phyloP scores from a whole-genome alignment of 2,888 invertebrate genomes.

The Spilosoma lubricipeda region DNA sequence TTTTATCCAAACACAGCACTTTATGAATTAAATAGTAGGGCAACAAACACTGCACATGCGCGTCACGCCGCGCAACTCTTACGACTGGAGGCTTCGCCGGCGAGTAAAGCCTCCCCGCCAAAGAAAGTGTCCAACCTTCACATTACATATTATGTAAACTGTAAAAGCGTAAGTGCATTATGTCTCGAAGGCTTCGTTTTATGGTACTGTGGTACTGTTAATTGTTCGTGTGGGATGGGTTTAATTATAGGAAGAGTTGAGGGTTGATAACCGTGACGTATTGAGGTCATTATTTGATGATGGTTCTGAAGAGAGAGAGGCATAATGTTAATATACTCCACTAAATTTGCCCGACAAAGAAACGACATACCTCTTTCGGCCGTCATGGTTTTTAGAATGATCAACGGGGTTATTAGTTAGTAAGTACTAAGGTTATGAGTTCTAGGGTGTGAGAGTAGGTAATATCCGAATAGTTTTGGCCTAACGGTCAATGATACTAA shows the following conservation, averaged over 20 bases:
- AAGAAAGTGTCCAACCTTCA: slow-evolving; percentile 81
- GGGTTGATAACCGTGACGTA: slow-evolving; percentile 13
- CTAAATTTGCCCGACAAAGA: neutral
- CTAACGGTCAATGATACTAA: too few relatives aligned
- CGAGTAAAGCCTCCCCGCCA: slow-evolving; percentile 74
- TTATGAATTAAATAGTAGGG: slow-evolving; percentile 59
- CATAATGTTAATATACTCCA: neutral
- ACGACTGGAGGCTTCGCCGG: slow-evolving; percentile 69
- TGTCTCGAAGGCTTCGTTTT: slow-evolving; percentile 53
- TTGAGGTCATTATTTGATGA: slow-evolving; percentile 11
- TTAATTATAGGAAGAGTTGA: slow-evolving; percentile 6
- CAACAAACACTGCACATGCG: slow-evolving; percentile 78
- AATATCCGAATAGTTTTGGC: too few relatives aligned
- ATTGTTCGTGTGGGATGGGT: slow-evolving; percentile 20
- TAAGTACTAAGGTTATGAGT: neutral
- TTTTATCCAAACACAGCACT: slow-evolving; percentile 82
- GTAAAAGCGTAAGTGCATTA: slow-evolving; percentile 75
- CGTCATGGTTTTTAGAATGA: too few relatives aligned
- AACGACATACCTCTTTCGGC: neutral
- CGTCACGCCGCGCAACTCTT: slow-evolving; percentile 75
- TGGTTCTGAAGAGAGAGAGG: neutral
- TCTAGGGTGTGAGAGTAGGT: neutral
- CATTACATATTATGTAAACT: slow-evolving; percentile 81
- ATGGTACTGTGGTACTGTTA: slow-evolving; percentile 41
- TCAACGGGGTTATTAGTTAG: neutral